Evolutionary conservation across 2,797 vertebrate genomes (phyloP).

Genomic region (Sciurus vulgaris): DNA sequence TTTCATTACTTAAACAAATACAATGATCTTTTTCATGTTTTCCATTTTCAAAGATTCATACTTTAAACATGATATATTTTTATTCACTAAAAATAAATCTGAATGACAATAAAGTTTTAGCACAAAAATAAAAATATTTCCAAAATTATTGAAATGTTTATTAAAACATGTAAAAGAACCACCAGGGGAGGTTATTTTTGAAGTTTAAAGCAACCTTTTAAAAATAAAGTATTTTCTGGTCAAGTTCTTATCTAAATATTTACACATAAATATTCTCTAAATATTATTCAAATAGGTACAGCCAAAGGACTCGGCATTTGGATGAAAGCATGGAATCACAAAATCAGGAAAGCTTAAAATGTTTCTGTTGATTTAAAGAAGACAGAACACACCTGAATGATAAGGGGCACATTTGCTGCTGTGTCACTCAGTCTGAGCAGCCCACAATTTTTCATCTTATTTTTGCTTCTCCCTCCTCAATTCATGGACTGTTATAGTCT

Average conservation of each 20-base stretch:
- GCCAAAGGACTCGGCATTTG: background rate
- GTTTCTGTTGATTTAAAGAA: constrained; percentile 38
- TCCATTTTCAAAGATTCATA: constrained; percentile 2
- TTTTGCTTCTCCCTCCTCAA: background rate
- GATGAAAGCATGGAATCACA: background rate
- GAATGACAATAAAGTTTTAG: background rate
- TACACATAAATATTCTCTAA: background rate
- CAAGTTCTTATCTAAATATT: background rate
- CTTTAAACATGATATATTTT: background rate
- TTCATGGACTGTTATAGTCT: background rate
- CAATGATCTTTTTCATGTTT: background rate
- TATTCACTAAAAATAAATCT: background rate
- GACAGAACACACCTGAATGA: constrained; percentile 2
- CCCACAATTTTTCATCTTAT: background rate
- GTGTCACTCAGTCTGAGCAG: background rate
- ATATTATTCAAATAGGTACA: constrained; percentile 5
- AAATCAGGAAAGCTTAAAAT: constrained; percentile 39
- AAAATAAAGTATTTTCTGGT: constrained; percentile 23
- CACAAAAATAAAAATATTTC: background rate
- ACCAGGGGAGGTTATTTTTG: background rate
- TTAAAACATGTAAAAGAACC: background rate
- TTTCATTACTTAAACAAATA: background rate
- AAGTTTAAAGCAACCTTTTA: background rate
- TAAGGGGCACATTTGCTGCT: background rate
- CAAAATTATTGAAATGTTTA: background rate